Evolutionary conservation across 2,113 vertebrate species (phyloP), one percentile per base, ranked within the genome.

Genomic region (Lipotes vexillifer): DNA sequence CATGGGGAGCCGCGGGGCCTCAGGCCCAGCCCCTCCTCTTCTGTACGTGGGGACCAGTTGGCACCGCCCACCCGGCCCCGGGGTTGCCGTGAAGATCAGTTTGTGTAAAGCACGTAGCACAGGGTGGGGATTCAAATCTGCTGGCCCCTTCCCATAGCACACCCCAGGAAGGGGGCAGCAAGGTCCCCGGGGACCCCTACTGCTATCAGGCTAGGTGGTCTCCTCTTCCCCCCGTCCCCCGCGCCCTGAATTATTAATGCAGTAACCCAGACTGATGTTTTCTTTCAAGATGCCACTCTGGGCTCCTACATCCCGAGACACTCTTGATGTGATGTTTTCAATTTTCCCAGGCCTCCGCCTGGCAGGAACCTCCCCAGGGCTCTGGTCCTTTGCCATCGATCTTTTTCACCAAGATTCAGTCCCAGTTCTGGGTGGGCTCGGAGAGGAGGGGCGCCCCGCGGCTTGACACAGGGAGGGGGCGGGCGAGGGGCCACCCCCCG

Each of bases 71-170:
- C 33, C 13, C 11, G 1, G 21, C 44, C 20, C 10, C 5, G 1
- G 57, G 49, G 52, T 7, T n/a, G 57, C 90, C 7, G 33, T 10
- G 18, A 85, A 44, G 25, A 25, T 20, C 46, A 7, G 71, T 69
- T 23, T 44, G n/a, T 3, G 20, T 4, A 11, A 29, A 27, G n/a
- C 41, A 4, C 6, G 0, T 0, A 3, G 61, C 29, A 1, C 0
- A 9, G n/a, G 57, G 31, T 17, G 29, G 36, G 9, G 1, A 2
- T 41, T 57, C 36, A 11, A 2, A 12, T 3, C 11, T 4, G 8
- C 31, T 3, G n/a, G 52, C 18, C 3, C 49, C 29, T 25, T 21
- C 41, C 5, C 36, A 12, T 2, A 1, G 17, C 4, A 11, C 20
- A 7, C 29, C 74, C 17, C 0, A 0, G 65, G 21, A 17, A 31